Conservation (phyloP, 2,113 vertebrate genomes). For the Stegastes partitus region DNA sequence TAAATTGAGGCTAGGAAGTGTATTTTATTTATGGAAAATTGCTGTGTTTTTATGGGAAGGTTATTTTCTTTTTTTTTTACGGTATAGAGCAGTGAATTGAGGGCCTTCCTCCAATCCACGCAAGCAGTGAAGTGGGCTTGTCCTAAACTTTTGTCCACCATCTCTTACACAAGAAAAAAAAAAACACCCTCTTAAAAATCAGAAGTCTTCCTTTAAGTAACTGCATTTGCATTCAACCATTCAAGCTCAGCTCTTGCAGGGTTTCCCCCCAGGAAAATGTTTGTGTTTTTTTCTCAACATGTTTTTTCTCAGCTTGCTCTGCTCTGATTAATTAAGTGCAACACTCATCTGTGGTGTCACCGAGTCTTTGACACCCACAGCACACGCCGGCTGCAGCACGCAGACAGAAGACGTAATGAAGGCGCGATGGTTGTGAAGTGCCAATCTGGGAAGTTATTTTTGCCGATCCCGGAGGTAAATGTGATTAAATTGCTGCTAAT, state of each 20-base stretch:
- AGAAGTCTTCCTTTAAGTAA: neutral
- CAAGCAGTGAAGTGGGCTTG: too few relatives aligned
- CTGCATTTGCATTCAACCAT: neutral
- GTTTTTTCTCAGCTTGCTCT: slow-evolving; percentile 31
- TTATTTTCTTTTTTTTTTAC: too few relatives aligned
- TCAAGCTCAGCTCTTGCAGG: neutral
- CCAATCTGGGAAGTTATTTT: neutral
- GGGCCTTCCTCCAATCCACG: too few relatives aligned
- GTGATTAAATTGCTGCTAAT: neutral
- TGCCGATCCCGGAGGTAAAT: neutral
- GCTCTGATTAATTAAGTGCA: slow-evolving; percentile 30
- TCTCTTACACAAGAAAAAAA: too few relatives aligned
- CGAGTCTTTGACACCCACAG: slow-evolving; percentile 23
- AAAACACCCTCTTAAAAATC: neutral
- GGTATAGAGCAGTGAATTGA: too few relatives aligned
- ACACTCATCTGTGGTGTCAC: slow-evolving; percentile 8
- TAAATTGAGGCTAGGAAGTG: too few relatives aligned
- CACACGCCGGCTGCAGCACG: slow-evolving; percentile 1
- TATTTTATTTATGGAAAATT: too few relatives aligned
- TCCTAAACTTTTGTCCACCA: too few relatives aligned
- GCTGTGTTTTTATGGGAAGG: too few relatives aligned
- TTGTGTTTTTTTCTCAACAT: neutral
- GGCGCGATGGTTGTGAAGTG: neutral
- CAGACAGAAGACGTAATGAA: slow-evolving; percentile 14
- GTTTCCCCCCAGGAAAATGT: neutral